Evolutionary conservation across 2,113 vertebrate genomes (phyloP).

Genomic region (Furnarius figulus): DNA sequence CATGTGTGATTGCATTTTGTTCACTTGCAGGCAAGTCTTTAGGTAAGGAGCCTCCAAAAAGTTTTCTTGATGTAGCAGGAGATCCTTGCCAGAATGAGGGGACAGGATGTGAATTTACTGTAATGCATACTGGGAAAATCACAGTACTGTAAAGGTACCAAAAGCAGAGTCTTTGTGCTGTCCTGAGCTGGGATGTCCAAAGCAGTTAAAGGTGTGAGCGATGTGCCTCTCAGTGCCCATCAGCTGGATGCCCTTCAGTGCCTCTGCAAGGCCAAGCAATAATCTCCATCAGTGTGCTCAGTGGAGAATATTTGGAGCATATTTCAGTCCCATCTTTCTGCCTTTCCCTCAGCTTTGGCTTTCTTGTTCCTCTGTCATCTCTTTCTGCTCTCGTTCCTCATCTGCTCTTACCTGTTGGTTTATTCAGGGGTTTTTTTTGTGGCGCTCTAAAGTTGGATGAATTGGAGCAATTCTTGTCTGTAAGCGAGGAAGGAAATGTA

Average conservation of each 20-base stretch:
- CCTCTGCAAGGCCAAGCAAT: not conserved
- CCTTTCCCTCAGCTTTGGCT: not conserved
- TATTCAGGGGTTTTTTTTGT: not conserved
- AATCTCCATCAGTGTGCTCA: not conserved
- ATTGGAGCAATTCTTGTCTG: not conserved
- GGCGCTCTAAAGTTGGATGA: not conserved
- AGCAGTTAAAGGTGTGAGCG: not conserved
- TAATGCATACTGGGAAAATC: not conserved
- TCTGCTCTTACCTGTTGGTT: not conserved
- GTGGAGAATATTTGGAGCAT: not conserved
- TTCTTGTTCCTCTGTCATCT: not conserved
- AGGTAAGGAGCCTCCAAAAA: not conserved
- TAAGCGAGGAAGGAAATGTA: accelerated
- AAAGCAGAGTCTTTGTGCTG: not conserved
- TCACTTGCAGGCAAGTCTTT: not conserved
- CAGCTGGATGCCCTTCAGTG: not conserved
- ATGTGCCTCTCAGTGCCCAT: not conserved
- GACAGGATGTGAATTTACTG: not conserved
- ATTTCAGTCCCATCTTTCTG: not conserved
- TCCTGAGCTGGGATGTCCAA: not conserved
- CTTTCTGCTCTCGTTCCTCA: not conserved
- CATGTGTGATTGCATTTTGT: not conserved
- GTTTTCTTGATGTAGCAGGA: not conserved
- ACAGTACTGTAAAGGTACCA: not conserved
- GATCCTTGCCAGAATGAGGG: not conserved